A percentile compares a stretch with the other conserved stretches of the same genome.
phyloP scores from a whole-genome alignment of 2,113 vertebrate species.

The Corydoras sp. region DNA sequence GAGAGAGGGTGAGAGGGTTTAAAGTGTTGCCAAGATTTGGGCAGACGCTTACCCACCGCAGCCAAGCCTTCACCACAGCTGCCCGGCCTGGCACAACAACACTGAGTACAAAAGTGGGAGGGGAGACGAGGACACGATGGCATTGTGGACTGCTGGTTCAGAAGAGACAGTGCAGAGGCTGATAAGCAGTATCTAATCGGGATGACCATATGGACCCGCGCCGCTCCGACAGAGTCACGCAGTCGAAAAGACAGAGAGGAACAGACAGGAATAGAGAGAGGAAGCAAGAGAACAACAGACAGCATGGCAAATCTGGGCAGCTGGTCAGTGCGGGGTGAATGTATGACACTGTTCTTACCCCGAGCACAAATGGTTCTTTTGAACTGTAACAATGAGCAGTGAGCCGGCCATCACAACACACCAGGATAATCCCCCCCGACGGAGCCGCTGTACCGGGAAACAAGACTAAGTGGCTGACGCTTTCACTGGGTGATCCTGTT shows the following conservation, averaged over 20 bases:
- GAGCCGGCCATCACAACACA: slow-evolving; percentile 32
- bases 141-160: slow-evolving; percentile 45
- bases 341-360: slow-evolving; percentile 40
- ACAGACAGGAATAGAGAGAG: slow-evolving; percentile 30
- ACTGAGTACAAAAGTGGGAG: slow-evolving; percentile 2
- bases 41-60: not conserved
- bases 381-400: slow-evolving; percentile 38
- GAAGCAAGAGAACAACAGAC: slow-evolving; percentile 38
- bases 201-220: slow-evolving; percentile 47
- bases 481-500: slow-evolving; percentile 33
- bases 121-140: slow-evolving; percentile 30
- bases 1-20: not conserved
- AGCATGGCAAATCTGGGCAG: slow-evolving; percentile 42
- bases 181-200: slow-evolving; percentile 45
- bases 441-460: slow-evolving; percentile 26
- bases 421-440: slow-evolving; percentile 35
- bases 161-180: slow-evolving; percentile 33
- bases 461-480: slow-evolving; percentile 29
- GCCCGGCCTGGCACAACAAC: slow-evolving; percentile 37
- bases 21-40: not conserved
- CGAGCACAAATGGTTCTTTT: slow-evolving; percentile 40
- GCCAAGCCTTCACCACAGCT: slow-evolving; percentile 41
- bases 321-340: slow-evolving; percentile 43
- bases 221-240: slow-evolving; percentile 36
- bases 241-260: slow-evolving; percentile 29